Conservation (phyloP, 2,113 vertebrate genomes). For the Hydrolagus affinis region DNA sequence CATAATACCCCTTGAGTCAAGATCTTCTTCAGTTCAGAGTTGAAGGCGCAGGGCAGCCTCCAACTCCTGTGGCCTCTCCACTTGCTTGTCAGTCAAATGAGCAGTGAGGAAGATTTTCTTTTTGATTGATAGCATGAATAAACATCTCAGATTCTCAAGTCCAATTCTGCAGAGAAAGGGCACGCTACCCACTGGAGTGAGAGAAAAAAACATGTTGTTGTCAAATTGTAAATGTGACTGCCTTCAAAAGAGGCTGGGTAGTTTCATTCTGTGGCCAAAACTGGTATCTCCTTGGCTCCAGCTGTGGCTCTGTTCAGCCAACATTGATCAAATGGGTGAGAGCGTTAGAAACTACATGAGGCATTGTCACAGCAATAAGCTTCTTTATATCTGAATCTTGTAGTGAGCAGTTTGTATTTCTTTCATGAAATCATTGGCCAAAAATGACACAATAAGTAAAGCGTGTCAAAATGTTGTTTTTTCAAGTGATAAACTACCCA, state of each 20-base stretch:
- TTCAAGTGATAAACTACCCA: no score
- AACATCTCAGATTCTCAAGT: background rate
- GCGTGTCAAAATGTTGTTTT: background rate
- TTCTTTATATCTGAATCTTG: background rate
- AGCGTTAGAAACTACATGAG: background rate
- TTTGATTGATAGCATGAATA: slow-evolving; percentile 27
- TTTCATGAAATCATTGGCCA: background rate
- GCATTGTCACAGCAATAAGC: background rate
- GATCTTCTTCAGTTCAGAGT: background rate
- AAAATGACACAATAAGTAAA: background rate
- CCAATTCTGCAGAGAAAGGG: slow-evolving; percentile 24
- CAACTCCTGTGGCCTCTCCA: background rate
- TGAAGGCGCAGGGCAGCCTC: background rate
- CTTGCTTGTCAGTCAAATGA: slow-evolving; percentile 11
- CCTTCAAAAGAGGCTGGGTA: slow-evolving; percentile 4
- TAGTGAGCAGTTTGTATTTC: background rate
- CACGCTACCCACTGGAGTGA: background rate
- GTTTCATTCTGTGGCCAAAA: background rate
- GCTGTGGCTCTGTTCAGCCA: background rate
- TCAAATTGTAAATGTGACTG: slow-evolving; percentile 11
- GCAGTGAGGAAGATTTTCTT: background rate
- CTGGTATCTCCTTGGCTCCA: background rate
- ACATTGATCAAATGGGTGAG: background rate
- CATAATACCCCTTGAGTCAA: background rate
- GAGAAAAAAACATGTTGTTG: background rate